A percentile compares a stretch with the other conserved stretches of the same genome.
Evolutionary conservation across 2,797 vertebrate genomes (phyloP).

Genomic region (Columba guinea): DNA sequence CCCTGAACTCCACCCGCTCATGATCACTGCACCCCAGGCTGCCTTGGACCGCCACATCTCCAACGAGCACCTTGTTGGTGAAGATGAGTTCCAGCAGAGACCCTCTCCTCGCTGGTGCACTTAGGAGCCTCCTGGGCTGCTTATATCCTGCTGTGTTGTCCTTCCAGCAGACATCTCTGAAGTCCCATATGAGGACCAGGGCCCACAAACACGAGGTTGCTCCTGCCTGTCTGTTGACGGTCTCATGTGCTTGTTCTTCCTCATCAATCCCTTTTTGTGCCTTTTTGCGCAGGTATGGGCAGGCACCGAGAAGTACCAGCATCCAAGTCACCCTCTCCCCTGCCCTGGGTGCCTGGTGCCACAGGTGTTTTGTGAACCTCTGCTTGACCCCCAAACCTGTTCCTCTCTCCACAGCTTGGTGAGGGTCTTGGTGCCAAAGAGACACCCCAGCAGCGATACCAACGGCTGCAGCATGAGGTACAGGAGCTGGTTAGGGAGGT

Average conservation of each 20-base stretch:
- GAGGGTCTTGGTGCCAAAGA: conserved; percentile 91
- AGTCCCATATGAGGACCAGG: background rate
- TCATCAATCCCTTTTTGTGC: background rate
- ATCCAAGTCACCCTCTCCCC: no score
- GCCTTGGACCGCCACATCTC: no score
- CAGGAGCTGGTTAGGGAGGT: conserved; percentile 92
- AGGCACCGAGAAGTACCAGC: background rate
- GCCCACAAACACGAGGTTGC: accelerated
- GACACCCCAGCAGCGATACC: conserved; percentile 95
- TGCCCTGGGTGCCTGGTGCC: no score
- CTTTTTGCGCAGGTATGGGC: background rate
- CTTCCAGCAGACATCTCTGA: background rate
- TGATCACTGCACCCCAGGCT: background rate
- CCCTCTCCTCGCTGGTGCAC: no score
- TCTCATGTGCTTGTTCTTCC: background rate
- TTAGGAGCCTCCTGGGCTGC: background rate
- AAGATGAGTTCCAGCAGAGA: background rate
- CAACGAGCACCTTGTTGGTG: no score
- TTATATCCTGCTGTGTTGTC: background rate
- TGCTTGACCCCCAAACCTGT: no score
- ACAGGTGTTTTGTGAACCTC: background rate
- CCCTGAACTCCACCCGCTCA: background rate
- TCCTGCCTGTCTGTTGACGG: background rate
- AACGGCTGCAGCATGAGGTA: conserved; percentile 91
- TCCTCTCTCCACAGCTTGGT: conserved; percentile 78